Evolutionary conservation across 2,888 invertebrate species (phyloP).

Genomic region (Keiferia lycopersicella): DNA sequence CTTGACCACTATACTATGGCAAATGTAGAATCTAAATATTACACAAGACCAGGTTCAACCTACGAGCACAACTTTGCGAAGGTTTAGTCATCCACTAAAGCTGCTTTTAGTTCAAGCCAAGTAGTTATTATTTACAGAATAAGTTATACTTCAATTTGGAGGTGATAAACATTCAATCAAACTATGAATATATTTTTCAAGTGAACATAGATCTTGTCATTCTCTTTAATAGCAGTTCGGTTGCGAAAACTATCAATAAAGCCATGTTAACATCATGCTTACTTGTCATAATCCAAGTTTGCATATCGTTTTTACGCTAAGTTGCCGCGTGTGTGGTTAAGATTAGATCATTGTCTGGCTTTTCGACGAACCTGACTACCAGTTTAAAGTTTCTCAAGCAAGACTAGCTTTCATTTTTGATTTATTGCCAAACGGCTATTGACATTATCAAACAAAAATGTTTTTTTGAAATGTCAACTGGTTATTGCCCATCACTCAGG

Average conservation of each 20-base stretch:
- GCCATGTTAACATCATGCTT: not conserved
- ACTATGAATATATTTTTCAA: no score
- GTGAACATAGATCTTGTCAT: not conserved
- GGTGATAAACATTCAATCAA: no score
- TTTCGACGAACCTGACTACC: not conserved
- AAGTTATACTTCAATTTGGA: no score
- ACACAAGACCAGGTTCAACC: no score
- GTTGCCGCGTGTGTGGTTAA: not conserved
- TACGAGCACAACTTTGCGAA: no score
- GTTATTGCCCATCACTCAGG: conserved; percentile 5
- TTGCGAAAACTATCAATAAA: not conserved
- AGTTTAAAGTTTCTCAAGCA: not conserved
- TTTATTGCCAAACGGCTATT: conserved; percentile 33
- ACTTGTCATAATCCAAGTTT: conserved; percentile 4
- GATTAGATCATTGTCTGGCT: conserved; percentile 5
- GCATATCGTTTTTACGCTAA: not conserved
- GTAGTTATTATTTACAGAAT: no score
- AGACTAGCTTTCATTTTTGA: conserved; percentile 31
- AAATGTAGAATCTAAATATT: no score
- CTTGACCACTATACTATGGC: no score
- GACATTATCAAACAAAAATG: not conserved
- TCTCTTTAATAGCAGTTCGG: not conserved
- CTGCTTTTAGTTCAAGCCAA: no score
- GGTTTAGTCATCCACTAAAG: no score
- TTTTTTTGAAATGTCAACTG: not conserved